These are phyloP conservation scores for Apodemus agrarius DNA, from an alignment of 2,797 vertebrate species.

Conservation along the genomic window DNA sequence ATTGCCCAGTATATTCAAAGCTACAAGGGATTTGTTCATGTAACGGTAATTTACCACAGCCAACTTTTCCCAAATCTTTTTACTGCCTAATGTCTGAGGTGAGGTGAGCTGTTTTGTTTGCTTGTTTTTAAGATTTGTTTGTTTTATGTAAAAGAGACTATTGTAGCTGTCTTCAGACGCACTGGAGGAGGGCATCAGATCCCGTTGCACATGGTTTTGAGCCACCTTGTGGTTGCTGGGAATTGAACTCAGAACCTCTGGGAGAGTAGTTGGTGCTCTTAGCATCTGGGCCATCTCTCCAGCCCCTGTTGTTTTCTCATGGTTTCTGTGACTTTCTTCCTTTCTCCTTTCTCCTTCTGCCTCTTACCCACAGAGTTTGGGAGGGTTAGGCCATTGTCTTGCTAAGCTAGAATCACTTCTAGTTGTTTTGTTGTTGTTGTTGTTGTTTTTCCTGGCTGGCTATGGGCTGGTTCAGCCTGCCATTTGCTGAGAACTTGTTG, in stretches of 20 bases:
- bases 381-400: background rate
- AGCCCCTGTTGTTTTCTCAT: background rate
- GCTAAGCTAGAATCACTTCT: background rate
- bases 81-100: background rate
- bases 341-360: background rate
- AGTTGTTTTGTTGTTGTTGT: background rate
- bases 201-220: too few species aligned
- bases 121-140: too few species aligned
- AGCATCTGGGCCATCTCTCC: too few species aligned
- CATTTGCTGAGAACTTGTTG: background rate
- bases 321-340: background rate
- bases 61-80: background rate
- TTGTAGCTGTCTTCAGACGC: too few species aligned
- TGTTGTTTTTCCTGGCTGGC: background rate
- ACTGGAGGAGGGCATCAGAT: too few species aligned
- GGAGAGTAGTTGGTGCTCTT: too few species aligned
- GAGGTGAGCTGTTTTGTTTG: too few species aligned
- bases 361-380: background rate
- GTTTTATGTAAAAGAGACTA: too few species aligned
- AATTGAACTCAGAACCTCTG: too few species aligned
- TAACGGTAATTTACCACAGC: slow-evolving; percentile 66
- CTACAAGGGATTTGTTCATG: slow-evolving; percentile 76
- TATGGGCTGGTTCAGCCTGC: background rate
- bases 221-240: too few species aligned
- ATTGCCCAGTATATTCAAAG: slow-evolving; percentile 74